Percentiles rank a stretch among this genome's conserved stretches.
phyloP scores from a whole-genome alignment of 2,797 vertebrate genomes.

The Hybognathus amarus region DNA sequence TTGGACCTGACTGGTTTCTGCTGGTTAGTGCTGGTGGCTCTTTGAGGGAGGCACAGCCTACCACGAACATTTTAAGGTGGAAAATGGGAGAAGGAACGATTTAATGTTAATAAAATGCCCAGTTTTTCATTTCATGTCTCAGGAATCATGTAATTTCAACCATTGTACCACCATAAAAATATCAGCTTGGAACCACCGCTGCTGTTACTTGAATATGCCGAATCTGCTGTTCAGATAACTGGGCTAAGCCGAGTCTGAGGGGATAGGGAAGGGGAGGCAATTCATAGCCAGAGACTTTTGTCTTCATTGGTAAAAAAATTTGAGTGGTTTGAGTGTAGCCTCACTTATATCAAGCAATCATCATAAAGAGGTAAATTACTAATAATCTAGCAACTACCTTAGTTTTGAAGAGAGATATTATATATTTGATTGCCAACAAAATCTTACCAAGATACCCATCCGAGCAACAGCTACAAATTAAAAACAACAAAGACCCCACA shows the following conservation, averaged over 20 bases:
- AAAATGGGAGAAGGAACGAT: neutral
- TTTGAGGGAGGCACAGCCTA: too few species aligned
- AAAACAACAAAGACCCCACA: neutral
- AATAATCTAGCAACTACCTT: neutral
- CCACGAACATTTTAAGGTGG: neutral
- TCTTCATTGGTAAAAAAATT: neutral
- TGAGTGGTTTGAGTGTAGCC: neutral
- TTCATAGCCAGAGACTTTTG: neutral
- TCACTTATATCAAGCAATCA: neutral
- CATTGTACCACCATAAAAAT: neutral
- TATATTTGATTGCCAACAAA: neutral
- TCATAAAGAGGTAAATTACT: neutral
- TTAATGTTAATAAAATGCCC: neutral
- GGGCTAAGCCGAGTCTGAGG: neutral
- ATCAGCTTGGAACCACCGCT: neutral
- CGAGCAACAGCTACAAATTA: neutral
- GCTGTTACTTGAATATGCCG: neutral
- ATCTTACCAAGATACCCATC: neutral
- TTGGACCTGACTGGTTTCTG: neutral
- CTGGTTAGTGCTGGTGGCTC: neutral
- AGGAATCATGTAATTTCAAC: neutral
- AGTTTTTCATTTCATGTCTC: neutral
- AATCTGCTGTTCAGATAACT: neutral
- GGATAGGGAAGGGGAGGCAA: neutral
- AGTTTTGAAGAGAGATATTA: neutral